Percentiles rank a stretch among this genome's conserved stretches.
phyloP scores from a whole-genome alignment of 2,113 vertebrate genomes.

The Heliornis fulica region DNA sequence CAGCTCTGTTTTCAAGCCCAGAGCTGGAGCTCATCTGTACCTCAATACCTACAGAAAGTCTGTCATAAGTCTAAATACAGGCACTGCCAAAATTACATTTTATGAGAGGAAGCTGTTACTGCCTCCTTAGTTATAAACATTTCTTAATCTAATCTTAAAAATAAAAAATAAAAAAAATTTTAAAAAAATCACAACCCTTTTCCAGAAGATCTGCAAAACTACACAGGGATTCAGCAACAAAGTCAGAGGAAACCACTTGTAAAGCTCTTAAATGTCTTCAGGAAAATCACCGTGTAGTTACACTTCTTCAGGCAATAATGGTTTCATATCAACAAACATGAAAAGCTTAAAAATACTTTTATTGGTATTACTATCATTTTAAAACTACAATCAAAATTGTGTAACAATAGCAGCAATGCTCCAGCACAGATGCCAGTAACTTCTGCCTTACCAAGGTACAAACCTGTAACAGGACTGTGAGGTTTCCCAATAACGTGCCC shows the following conservation, averaged over 20 bases:
- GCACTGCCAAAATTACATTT: not conserved
- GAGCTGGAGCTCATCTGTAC: not conserved
- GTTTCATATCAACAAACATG: not conserved
- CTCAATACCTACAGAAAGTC: not conserved
- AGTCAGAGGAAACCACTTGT: not conserved
- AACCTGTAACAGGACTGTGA: conserved; percentile 95
- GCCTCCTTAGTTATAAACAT: not conserved
- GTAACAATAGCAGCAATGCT: not conserved
- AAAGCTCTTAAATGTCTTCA: not conserved
- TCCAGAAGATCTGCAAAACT: not conserved
- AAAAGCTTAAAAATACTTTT: not conserved
- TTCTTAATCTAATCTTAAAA: not conserved
- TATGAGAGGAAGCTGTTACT: not conserved
- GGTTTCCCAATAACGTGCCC: conserved; percentile 99
- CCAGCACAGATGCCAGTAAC: not conserved
- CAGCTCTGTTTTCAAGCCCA: not conserved
- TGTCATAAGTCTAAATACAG: not conserved
- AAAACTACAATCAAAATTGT: not conserved
- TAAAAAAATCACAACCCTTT: not conserved
- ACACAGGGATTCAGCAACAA: not conserved
- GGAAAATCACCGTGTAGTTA: not conserved
- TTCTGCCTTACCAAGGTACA: conserved; percentile 87
- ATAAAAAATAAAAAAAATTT: too few relatives aligned
- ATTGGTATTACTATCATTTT: not conserved
- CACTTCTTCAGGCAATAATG: not conserved